Percentiles rank a stretch among this genome's conserved stretches.
Conservation (phyloP, 2,113 vertebrate species). For the Machaerirhynchus nigripectus region DNA sequence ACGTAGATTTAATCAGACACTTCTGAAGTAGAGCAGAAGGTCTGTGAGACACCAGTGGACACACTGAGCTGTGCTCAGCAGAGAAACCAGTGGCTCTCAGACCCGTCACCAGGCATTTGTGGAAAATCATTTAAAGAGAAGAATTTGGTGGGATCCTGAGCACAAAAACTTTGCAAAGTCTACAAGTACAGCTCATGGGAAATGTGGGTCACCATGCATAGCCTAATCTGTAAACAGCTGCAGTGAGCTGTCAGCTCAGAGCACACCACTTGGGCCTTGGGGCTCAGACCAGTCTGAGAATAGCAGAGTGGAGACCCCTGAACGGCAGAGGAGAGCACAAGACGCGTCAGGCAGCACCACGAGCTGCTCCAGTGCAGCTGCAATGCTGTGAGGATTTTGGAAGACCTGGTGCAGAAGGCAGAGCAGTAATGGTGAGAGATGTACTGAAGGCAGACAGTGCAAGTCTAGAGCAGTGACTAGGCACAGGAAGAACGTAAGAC, state of each 20-base stretch:
- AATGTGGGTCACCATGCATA: neutral
- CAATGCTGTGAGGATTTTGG: neutral
- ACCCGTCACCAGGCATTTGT: neutral
- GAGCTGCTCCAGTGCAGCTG: neutral
- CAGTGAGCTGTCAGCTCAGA: neutral
- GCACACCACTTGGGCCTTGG: neutral
- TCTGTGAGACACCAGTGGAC: neutral
- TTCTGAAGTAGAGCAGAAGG: neutral
- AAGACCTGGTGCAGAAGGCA: neutral
- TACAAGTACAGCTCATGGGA: neutral
- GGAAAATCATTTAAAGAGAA: neutral
- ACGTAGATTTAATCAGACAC: neutral
- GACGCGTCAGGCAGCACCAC: neutral
- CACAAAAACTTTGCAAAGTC: neutral
- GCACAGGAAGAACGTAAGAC: neutral
- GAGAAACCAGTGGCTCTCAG: neutral
- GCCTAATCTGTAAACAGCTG: neutral
- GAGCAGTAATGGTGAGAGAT: neutral
- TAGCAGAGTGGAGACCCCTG: neutral
- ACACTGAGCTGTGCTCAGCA: neutral
- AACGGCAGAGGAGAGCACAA: neutral
- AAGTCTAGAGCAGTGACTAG: neutral
- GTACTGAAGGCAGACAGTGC: neutral
- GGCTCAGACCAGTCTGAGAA: neutral
- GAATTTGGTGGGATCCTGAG: neutral